A percentile compares a stretch with the other conserved stretches of the same genome.
These are phyloP conservation scores for Euplagia quadripunctaria DNA, from an alignment of 2,888 invertebrate species.

Conservation along the genomic window DNA sequence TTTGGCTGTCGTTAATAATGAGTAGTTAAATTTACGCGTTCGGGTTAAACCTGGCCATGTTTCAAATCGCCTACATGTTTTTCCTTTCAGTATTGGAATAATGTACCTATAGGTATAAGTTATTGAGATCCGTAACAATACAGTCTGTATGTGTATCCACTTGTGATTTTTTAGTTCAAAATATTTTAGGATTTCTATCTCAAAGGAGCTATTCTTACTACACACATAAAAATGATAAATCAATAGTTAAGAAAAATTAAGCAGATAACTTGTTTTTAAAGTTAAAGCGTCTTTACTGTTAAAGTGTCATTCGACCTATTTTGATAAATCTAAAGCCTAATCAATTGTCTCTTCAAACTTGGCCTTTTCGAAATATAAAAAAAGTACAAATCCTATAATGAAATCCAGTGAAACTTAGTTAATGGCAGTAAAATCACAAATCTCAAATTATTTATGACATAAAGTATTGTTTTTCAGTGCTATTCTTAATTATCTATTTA, in stretches of 20 bases:
- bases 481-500: background rate
- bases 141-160: no score
- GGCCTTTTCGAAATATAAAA: background rate
- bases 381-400: background rate
- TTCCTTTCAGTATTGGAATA: background rate
- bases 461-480: background rate
- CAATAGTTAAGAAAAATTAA: background rate
- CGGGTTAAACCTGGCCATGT: background rate
- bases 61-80: background rate
- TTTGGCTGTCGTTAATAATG: slow-evolving; percentile 3
- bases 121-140: background rate
- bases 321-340: background rate
- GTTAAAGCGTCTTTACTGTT: background rate
- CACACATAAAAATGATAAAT: background rate
- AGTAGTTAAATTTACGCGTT: background rate
- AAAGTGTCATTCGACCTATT: background rate
- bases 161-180: no score
- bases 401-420: background rate
- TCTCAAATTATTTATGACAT: background rate
- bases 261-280: background rate
- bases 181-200: background rate
- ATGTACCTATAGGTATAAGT: background rate
- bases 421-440: background rate
- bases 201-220: background rate
- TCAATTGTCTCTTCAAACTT: background rate